Evolutionary conservation across 2,113 vertebrate genomes (phyloP).

Genomic region (Nanorana parkeri): DNA sequence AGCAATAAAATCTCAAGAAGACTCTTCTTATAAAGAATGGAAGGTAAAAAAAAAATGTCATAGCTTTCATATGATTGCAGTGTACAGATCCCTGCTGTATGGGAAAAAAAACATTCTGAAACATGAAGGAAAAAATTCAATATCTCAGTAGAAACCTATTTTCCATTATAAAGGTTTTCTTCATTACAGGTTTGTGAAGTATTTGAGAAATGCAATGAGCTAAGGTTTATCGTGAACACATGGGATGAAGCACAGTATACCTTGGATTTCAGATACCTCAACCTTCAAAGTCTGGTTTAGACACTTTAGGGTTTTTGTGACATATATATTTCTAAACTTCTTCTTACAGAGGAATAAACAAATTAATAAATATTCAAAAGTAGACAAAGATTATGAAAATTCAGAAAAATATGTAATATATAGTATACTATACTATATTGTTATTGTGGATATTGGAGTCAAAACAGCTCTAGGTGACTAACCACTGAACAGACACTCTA

Average conservation of each 20-base stretch:
- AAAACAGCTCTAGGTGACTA: too few relatives aligned
- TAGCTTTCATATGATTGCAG: conserved; percentile 39
- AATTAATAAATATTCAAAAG: too few relatives aligned
- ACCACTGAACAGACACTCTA: too few relatives aligned
- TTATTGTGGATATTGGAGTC: too few relatives aligned
- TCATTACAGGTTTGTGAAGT: conserved; percentile 41
- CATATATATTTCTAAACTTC: too few relatives aligned
- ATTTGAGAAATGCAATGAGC: conserved; percentile 3
- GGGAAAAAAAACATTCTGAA: conserved; percentile 50
- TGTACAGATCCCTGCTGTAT: conserved; percentile 46
- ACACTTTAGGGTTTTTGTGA: too few relatives aligned
- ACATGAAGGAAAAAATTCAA: conserved; percentile 49
- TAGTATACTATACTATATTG: too few relatives aligned
- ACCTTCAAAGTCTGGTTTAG: too few relatives aligned
- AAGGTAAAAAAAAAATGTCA: conserved; percentile 44
- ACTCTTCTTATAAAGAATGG: conserved; percentile 45
- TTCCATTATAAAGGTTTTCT: conserved; percentile 40
- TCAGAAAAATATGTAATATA: too few relatives aligned
- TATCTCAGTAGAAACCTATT: conserved; percentile 44
- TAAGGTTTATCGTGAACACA: background rate
- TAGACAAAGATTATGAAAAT: too few relatives aligned
- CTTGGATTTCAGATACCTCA: too few relatives aligned
- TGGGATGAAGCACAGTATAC: background rate
- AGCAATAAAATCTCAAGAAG: conserved; percentile 51
- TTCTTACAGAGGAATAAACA: too few relatives aligned